Conservation (phyloP, 2,113 vertebrate genomes). For the Eubucco bourcierii region DNA sequence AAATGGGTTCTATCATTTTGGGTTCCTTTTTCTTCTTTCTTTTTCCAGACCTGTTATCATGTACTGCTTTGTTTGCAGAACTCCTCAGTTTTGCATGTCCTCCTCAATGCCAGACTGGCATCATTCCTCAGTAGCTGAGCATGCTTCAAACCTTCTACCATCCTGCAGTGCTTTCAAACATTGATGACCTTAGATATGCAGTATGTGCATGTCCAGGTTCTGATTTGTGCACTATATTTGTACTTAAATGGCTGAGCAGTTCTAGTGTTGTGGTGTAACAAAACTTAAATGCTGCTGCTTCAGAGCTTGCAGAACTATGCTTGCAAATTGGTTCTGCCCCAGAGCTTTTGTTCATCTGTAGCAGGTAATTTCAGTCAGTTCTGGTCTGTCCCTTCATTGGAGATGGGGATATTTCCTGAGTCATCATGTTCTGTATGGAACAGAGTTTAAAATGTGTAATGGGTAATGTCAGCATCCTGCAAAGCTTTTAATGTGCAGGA, state of each 20-base stretch:
- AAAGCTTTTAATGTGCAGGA: background rate
- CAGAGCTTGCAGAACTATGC: fast-evolving
- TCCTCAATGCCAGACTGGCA: fast-evolving
- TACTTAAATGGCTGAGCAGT: background rate
- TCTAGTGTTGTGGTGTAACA: background rate
- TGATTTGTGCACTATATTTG: background rate
- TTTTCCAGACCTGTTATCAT: background rate
- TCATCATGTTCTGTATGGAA: background rate
- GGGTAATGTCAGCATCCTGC: background rate
- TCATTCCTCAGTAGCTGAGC: background rate
- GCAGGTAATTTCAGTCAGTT: background rate
- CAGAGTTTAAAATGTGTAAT: background rate
- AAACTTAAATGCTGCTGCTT: background rate
- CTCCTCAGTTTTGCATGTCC: background rate
- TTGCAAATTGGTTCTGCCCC: background rate
- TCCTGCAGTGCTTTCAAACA: background rate
- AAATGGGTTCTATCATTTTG: background rate
- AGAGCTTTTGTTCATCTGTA: background rate
- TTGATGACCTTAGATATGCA: background rate
- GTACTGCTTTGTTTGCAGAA: background rate
- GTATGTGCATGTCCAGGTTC: background rate
- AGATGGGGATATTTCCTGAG: background rate
- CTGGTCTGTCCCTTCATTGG: background rate
- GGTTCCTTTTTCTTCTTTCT: background rate
- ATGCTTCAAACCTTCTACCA: fast-evolving